Evolutionary conservation across 2,797 vertebrate genomes (phyloP), one percentile per base, ranked within the genome.

Genomic region (Decapterus maruadsi): DNA sequence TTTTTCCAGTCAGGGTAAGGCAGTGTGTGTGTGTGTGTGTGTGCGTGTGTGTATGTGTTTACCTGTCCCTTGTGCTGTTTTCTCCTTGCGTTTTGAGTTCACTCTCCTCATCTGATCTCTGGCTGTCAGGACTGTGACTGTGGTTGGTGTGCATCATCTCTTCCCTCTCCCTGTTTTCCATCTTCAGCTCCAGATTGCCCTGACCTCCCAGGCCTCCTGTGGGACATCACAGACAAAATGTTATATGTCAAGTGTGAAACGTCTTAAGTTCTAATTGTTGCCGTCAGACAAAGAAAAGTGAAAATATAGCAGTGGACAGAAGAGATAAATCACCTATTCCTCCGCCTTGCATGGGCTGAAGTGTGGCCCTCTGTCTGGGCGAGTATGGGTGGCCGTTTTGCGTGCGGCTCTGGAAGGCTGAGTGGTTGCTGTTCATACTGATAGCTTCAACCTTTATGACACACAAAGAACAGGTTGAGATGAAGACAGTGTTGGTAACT

Each of bases 81-180:
- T 93, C 97, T 90, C 93, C 94, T 19, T 95, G 95, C 8, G 74
- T 94, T 95, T 91, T 97, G 95, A 77, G 94, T 78, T 97, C 98
- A 40, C 95, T 96, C 86, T 99, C 97, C 42, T 98, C 97, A 51
- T 99, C 97, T 53, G 97, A 98, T 87, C 96, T 95, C 93, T 96
- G 96, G 92, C 97, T 97, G 83, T 97, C 97, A 17, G 97, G 97
- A 84, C 89, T 83, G 83, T 86, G 89, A 42, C 82, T 87, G 63
- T 84, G 89, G 29, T 51, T 86, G 77, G 72, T 93, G 88, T 91
- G 89, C 95, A 96, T 90, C 87, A 93, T 89, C 54, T 97, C 96
- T 45, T 98, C 97, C 79, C 95, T 96, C 31, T 98, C 97, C 82
- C 95, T 92, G 63, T 92, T 95, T 79, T 99, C 98, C 84, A 96